A percentile compares a stretch with the other conserved stretches of the same genome.
phyloP scores from a whole-genome alignment of 1,140 invertebrate species.

The Ceratitis capitata region DNA sequence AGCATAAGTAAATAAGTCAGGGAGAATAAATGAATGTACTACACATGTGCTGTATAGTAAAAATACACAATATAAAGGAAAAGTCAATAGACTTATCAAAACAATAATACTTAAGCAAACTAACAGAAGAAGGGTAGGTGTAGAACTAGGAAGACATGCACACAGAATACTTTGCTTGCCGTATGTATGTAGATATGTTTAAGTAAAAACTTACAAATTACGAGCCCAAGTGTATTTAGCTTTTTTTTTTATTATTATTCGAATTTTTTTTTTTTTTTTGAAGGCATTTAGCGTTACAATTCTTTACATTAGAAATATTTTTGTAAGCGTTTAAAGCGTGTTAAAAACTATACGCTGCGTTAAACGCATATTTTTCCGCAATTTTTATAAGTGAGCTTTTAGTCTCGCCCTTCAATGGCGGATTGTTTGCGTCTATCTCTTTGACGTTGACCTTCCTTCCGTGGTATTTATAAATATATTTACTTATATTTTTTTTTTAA shows the following conservation, averaged over 20 bases:
- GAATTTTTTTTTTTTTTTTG: not conserved
- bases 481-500: not conserved
- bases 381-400: not conserved
- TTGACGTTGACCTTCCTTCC: not conserved
- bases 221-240: not conserved
- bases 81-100: slow-evolving; percentile 16
- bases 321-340: not conserved
- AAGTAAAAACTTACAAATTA: too few relatives aligned
- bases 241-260: not conserved
- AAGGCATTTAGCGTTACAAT: not conserved
- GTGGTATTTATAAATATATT: not conserved
- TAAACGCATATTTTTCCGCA: not conserved
- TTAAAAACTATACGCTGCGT: not conserved
- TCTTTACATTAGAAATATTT: not conserved
- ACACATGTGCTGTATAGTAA: too few relatives aligned
- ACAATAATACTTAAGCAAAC: too few relatives aligned
- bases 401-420: not conserved
- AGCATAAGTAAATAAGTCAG: not conserved
- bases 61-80: not conserved
- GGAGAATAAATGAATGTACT: not conserved
- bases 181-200: not conserved
- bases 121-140: too few relatives aligned
- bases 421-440: too few relatives aligned
- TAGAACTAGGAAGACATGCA: too few relatives aligned
- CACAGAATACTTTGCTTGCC: too few relatives aligned